Percentiles rank a stretch among this genome's conserved stretches.
Evolutionary conservation across 2,888 invertebrate genomes (phyloP).

Genomic region (Adelphocoris suturalis): DNA sequence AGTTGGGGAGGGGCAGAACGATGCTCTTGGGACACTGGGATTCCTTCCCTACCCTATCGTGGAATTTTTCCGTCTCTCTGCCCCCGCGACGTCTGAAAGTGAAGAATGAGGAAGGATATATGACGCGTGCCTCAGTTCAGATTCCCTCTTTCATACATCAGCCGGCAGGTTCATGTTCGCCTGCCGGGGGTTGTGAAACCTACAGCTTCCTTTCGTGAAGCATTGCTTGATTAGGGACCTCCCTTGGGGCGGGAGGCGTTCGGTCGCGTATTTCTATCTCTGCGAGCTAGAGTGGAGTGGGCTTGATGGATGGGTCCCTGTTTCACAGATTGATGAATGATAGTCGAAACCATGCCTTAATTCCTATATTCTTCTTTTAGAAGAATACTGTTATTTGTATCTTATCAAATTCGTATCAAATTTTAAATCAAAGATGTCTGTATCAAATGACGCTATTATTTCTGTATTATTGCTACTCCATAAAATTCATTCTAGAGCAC

Average conservation of each 20-base stretch:
- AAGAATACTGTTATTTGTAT: no score
- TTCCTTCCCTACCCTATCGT: background rate
- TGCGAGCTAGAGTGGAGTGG: background rate
- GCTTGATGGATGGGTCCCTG: background rate
- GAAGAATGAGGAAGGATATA: constrained; percentile 49
- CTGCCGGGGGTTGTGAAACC: background rate
- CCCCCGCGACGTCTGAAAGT: background rate
- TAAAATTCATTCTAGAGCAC: no score
- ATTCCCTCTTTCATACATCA: constrained; percentile 54
- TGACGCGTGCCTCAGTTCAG: constrained; percentile 57
- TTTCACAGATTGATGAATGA: no score
- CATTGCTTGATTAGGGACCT: constrained; percentile 48
- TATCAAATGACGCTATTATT: no score
- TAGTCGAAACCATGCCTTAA: no score
- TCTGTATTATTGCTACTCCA: no score
- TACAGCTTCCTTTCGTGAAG: background rate
- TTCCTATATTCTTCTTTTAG: no score
- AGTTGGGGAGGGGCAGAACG: background rate
- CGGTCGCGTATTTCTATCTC: constrained; percentile 15
- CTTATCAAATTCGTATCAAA: no score
- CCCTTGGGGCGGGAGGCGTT: constrained; percentile 22
- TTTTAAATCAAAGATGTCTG: no score
- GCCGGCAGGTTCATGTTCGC: constrained; percentile 37
- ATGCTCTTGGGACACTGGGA: constrained; percentile 11
- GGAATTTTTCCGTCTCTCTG: background rate